Base-by-base conservation (phyloP, 2,113 vertebrate species). In the Aphelocoma coerulescens region DNA sequence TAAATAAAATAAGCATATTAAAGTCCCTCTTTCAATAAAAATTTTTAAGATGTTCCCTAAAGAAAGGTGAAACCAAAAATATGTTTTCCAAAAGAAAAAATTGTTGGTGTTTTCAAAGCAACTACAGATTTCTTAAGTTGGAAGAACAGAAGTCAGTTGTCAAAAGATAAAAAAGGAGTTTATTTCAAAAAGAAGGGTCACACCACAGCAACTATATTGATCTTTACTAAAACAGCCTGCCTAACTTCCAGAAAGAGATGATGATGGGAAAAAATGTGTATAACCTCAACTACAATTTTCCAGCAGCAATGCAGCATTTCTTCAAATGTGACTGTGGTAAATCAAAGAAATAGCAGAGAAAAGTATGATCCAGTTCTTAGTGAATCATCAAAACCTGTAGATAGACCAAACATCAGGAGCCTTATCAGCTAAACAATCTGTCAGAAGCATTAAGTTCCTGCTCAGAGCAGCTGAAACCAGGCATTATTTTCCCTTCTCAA, bases 371-470 rank as follows among this genome's bases (percentile, higher is more conserved):
- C 89, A 95, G 16, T 49, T 89, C 85, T 58, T 30, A 55, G 83
- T 67, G 89, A 95, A 74, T 87, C 73, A 92, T 69, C 77, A 68
- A 79, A 94, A 81, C 9, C 77, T 91, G 54, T 41, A 92, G 65
- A 68, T 13, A 93, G 58, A 93, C 68, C 69, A 94, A 93, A 65
- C 54, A 81, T 37, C 22, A 23, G 37, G 76, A 67, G 23, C 39
- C 46, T 79, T 91, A 96, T 85, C 84, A 92, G 51, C 27, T 54
- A 69, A 82, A 69, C 9, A 75, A 67, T 85, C 92, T 76, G n/a
- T 16, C 37, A 4, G 5, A 95, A 91, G 12, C 93, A 85, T 28
- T 55, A 30, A 37, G 13, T 11, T 94, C 39, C 82, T 62, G 19
- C 66, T 35, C n/a, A 68, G 24, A 75, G 28, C 2, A 15, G 22